Evolutionary conservation across 2,888 invertebrate species (phyloP), one percentile per base, ranked within the genome.

Genomic region (Prenolepis imparis): DNA sequence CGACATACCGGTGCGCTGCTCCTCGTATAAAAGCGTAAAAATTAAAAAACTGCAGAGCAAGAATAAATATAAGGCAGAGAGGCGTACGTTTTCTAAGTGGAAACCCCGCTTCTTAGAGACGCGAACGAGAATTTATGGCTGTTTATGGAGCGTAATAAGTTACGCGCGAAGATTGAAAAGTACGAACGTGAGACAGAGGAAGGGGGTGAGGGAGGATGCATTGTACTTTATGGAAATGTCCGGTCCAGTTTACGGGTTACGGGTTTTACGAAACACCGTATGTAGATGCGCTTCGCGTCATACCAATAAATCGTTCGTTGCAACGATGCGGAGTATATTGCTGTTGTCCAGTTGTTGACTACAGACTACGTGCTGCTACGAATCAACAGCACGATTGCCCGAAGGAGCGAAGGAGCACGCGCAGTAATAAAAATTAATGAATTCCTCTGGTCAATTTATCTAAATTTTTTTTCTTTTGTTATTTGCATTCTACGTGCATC

Each of bases 71-170:
- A 48, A 61, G 61, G 48, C 36, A 8, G 32, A 12, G 32, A 32
- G 28, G 24, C 28, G 32, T 24, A 41, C 55, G 55, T 48, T 72
- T 48, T 3, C 12, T 44, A 59, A 80, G 72, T 72, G 44, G 59
- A 80, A 72, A 80, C 18, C 59, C 24, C 12, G 59, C 44, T 72
- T 72, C 44, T 44, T 59, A 72, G 44, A 61, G 59, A 72, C 72
- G 72, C 44, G 59, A 80, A 80, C 78, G 59, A 72, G 78, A 72
- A 80, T 80, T 80, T 80, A 78, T 21, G 78, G 39, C 66, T 66
- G 78, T 70, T 78, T 78, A 80, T 44, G 72, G 48, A 59, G 44
- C 59, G 72, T 44, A 39, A 78, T 70, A 70, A 70, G 59, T 61
- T 80, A 80, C 24, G 59, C 24, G 72, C 24, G 72, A 61, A 72